Conservation (phyloP, 2,113 vertebrate species). For the Hydrochoerus hydrochaeris region DNA sequence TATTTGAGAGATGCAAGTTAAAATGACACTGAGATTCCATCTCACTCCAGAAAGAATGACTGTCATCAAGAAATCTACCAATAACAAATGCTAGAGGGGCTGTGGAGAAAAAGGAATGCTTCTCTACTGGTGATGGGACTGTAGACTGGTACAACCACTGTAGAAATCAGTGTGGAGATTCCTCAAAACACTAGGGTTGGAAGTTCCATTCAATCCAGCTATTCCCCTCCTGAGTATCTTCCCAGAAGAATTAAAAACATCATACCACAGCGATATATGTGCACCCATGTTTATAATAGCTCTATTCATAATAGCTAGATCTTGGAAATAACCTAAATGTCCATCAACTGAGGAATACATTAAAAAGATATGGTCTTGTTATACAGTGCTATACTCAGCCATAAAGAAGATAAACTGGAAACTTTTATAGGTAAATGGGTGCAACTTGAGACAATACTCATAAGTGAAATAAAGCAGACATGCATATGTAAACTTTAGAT, state of each 20-base stretch:
- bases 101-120: background rate
- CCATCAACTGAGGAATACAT: background rate
- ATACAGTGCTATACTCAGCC: background rate
- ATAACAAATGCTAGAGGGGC: background rate
- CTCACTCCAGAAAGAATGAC: background rate
- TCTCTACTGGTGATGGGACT: background rate
- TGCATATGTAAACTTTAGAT: background rate
- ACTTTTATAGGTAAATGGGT: background rate
- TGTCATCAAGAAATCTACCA: background rate
- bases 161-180: background rate
- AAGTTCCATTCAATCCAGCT: background rate
- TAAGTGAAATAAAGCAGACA: background rate
- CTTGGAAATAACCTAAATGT: background rate
- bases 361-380: background rate
- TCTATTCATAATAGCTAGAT: background rate
- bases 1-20: background rate
- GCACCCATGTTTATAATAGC: background rate
- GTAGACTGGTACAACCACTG: background rate
- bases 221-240: background rate
- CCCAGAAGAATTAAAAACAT: background rate
- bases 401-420: background rate
- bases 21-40: background rate
- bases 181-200: background rate
- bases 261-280: background rate
- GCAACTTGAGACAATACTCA: background rate